Base-by-base conservation (phyloP, 2,888 invertebrate genomes). In the Sphaerophoria taeniata region DNA sequence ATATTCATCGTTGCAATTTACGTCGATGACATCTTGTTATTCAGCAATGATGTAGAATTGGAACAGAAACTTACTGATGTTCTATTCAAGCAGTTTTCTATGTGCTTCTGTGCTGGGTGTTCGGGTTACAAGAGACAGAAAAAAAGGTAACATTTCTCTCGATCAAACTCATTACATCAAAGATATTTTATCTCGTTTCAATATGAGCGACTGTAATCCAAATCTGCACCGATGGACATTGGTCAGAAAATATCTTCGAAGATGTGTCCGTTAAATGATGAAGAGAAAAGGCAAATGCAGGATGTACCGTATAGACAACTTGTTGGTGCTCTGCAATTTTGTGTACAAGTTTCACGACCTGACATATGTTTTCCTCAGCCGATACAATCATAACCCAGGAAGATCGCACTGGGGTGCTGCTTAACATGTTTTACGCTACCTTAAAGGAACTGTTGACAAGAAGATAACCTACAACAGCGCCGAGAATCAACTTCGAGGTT, bases 1-100 rank as follows among this genome's bases (percentile, higher is more conserved):
- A 56, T 60, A 34, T 63, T 86, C 49, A 65, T 79, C 49, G 55
- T 87, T 9, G 70, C 83, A n/a, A 77, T 86, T 71, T 87, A 87
- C 39, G 82, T 87, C 16, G 85, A 87, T 73, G 86, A 87, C 63
- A 80, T 82, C n/a, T 24, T 86, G 2, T 67, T 87, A 63, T 75
- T 82, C 43, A 74, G 63, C 33, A 77, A 83, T 67, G 60, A 84
- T 60, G 31, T 6, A 7, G 49, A 31, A 7, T 43, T 63, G 14
- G 56, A 82, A 56, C 45, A 75, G 6, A 78, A 63, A 34, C 45
- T 85, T 6, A 77, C 56, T 36, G 61, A 70, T 24, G 61, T 72
- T 6, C 71, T 73, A 51, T 61, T 36, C 24, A 43, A 70, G 60
- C 36, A 56, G 39, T 84, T 84, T 56, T 56, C 39, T 14, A 85